phyloP scores from a whole-genome alignment of 2,797 vertebrate genomes.

The Micropoecilia bifurca region DNA sequence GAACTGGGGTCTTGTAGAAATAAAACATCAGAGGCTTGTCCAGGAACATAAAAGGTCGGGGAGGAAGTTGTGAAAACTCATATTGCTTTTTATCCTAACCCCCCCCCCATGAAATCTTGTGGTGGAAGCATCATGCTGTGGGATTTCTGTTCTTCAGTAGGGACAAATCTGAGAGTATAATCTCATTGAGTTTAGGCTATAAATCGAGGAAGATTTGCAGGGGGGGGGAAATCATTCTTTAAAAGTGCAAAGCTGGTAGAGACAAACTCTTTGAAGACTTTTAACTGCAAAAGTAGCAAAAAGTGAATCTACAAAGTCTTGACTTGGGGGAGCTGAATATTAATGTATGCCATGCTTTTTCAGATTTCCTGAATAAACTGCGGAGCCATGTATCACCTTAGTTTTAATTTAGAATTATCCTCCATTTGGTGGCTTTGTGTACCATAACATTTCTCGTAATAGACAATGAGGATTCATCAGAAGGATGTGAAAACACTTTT shows the following conservation, averaged over 20 bases:
- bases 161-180: neutral
- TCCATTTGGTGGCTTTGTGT: neutral
- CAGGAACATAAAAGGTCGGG: neutral
- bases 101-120: neutral
- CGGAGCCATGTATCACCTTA: neutral
- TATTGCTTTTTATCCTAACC: neutral
- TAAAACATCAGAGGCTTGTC: neutral
- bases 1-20: neutral
- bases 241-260: neutral
- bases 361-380: neutral
- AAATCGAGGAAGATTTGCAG: neutral
- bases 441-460: neutral
- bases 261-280: neutral
- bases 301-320: neutral
- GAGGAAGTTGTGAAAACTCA: neutral
- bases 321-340: neutral
- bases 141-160: neutral
- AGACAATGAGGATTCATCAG: neutral
- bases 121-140: neutral
- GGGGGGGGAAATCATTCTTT: neutral
- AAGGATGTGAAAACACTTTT: neutral
- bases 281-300: neutral
- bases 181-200: neutral
- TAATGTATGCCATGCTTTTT: neutral
- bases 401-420: neutral